phyloP scores from a whole-genome alignment of 2,888 invertebrate species.

The Dolichopus griseipennis region DNA sequence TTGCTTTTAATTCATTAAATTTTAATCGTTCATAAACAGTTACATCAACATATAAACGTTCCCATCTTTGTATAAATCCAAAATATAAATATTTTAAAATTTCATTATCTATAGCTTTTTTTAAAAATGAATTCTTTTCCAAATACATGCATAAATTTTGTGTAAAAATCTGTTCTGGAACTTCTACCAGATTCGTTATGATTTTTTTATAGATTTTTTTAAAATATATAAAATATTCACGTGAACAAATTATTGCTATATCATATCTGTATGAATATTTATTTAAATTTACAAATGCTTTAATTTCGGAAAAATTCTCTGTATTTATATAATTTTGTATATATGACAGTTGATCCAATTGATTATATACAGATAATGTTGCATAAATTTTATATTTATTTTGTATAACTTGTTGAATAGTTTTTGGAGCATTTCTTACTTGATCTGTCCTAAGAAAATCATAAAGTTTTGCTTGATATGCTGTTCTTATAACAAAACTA shows the following conservation, averaged over 20 bases:
- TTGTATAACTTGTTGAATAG: background rate
- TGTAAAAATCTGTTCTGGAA: conserved; percentile 11
- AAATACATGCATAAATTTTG: conserved; percentile 12
- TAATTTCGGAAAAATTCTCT: background rate
- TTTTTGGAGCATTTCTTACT: conserved; percentile 7
- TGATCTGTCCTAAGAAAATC: conserved; percentile 14
- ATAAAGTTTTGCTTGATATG: conserved; percentile 17
- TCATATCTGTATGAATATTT: background rate
- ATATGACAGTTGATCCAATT: background rate
- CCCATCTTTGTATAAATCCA: conserved; percentile 12
- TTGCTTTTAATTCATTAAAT: background rate
- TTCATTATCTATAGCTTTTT: background rate
- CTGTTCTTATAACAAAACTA: conserved; percentile 12
- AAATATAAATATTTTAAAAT: background rate
- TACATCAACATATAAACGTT: background rate
- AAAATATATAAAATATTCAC: background rate
- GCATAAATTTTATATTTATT: background rate
- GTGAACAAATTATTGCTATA: background rate
- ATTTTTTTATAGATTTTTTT: background rate
- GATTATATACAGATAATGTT: conserved; percentile 5
- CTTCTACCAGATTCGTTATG: background rate
- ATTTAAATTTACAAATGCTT: background rate
- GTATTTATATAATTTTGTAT: background rate
- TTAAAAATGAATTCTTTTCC: conserved; percentile 10
- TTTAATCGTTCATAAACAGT: background rate